Evolutionary conservation across 2,113 vertebrate species (phyloP).

Genomic region (Erythrolamprus reginae): DNA sequence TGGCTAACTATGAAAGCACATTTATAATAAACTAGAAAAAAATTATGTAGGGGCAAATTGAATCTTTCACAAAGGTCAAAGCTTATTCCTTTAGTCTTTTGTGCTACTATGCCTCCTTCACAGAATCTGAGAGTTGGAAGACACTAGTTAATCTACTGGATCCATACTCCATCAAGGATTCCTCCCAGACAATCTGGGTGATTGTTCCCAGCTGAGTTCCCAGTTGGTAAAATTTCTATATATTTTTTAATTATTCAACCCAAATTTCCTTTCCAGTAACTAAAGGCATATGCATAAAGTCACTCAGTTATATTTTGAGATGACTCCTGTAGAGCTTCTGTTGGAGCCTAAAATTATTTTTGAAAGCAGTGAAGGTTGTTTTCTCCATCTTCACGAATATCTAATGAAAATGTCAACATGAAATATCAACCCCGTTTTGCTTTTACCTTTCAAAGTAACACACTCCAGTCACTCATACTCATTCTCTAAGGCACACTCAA

Average conservation of each 20-base stretch:
- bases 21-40: constrained; percentile 39
- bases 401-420: constrained; percentile 5
- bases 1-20: constrained; percentile 41
- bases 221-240: not conserved
- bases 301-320: not conserved
- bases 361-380: not conserved
- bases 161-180: not conserved
- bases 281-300: not conserved
- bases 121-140: not conserved
- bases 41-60: constrained; percentile 18
- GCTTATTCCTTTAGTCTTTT: constrained; percentile 33
- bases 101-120: not conserved
- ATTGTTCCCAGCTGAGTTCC: not conserved
- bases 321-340: not conserved
- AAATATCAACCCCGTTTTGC: not conserved
- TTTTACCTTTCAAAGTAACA: constrained; percentile 8
- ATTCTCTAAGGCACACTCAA: not conserved
- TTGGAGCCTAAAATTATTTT: constrained; percentile 18
- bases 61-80: constrained; percentile 13
- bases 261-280: not conserved
- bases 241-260: not conserved
- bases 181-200: not conserved
- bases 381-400: not conserved
- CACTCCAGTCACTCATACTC: not conserved
- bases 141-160: not conserved